Evolutionary conservation across 2,888 invertebrate genomes (phyloP), one percentile per base, ranked within the genome.

Genomic region (Mechanitis mazaeus): DNA sequence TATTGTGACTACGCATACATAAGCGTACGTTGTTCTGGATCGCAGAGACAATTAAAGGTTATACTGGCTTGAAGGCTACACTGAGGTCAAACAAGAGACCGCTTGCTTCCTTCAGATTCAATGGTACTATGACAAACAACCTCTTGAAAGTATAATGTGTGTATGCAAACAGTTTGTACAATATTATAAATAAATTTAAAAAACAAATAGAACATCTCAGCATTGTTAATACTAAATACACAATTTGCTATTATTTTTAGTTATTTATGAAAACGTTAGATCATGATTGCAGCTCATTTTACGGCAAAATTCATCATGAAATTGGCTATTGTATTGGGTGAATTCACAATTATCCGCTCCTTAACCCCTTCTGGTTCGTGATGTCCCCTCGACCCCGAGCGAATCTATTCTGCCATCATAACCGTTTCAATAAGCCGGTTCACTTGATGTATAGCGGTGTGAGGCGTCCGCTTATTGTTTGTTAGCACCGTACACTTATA

Each of bases 391-490:
- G 85, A 85, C 86, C 86, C 72, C 81, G 67, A 76, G 79, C 79
- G 77, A 84, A 88, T 86, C 88, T 83, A 83, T 86, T 85, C 78
- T 83, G 76, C 85, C 88, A 85, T 87, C 87, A 86, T 88, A 88
- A 87, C 87, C 83, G 84, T 76, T 89, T 88, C 86, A 88, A 87
- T 88, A 84, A 84, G 75, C 84, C 82, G 83, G 83, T 85, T 79
- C 77, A 72, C 65, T 66, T 83, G 81, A 84, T 80, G 78, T 80
- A 81, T 81, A 58, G 58, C 59, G 75, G 72, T 69, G 70, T 75
- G 75, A 66, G 70, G 67, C 75, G 74, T 71, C 69, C 70, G 69
- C 72, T 73, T 76, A 71, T 74, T 75, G 71, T 72, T 72, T 64
- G 65, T 68, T 73, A 75, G 59, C 57, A 61, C 53, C 20, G 20